Conservation (phyloP, 2,888 invertebrate genomes). For the Thereva unica region DNA sequence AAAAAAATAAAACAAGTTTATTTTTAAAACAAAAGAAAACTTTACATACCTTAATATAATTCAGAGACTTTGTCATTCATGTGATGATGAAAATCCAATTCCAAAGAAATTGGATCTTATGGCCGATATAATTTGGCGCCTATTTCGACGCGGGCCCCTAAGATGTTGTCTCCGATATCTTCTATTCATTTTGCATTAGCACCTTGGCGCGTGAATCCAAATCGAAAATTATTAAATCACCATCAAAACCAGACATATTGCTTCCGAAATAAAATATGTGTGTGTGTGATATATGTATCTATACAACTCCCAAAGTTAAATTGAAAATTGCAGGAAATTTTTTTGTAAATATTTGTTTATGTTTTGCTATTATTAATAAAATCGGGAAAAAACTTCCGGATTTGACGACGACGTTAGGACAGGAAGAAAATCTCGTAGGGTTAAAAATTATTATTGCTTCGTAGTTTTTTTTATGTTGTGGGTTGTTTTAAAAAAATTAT, state of each 20-base stretch:
- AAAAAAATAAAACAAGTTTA: slow-evolving; percentile 4
- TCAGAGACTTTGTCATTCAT: slow-evolving; percentile 42
- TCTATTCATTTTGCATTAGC: slow-evolving; percentile 54
- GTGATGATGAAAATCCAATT: slow-evolving; percentile 39
- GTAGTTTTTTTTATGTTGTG: too few species aligned
- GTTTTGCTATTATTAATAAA: too few species aligned
- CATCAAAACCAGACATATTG: slow-evolving; percentile 34
- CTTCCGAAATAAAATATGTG: slow-evolving; percentile 9
- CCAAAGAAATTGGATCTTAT: slow-evolving; percentile 40
- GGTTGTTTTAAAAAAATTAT: too few species aligned
- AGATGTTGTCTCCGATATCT: slow-evolving; percentile 33
- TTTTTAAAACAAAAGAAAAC: background rate
- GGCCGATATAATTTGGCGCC: slow-evolving; percentile 40
- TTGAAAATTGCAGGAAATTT: too few species aligned
- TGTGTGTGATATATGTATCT: too few species aligned
- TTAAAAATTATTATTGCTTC: too few species aligned
- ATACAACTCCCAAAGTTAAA: too few species aligned
- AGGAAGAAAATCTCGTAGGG: too few species aligned
- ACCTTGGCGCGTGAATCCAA: slow-evolving; percentile 35
- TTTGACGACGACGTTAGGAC: too few species aligned
- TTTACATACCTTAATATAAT: slow-evolving; percentile 39
- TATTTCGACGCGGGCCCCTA: slow-evolving; percentile 39
- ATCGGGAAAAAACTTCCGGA: too few species aligned
- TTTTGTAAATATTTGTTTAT: too few species aligned
- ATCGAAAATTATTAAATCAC: slow-evolving; percentile 28